Percentiles rank a stretch among this genome's conserved stretches.
Conservation (phyloP, 2,888 invertebrate species). For the Rhamnusium bicolor region DNA sequence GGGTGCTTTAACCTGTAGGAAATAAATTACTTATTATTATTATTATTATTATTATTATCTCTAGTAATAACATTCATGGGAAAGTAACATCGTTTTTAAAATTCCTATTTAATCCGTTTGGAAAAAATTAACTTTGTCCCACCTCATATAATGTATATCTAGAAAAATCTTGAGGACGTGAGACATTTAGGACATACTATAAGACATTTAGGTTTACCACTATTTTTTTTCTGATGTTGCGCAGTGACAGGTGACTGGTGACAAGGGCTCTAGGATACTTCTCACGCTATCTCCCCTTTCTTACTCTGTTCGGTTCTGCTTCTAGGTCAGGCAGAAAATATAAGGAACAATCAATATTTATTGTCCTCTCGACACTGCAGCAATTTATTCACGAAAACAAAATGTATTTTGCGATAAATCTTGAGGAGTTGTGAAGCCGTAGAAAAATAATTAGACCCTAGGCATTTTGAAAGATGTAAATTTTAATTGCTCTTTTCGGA, state of each 20-base stretch:
- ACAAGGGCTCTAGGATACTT: neutral
- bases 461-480: slow-evolving; percentile 4
- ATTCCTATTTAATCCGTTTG: no score
- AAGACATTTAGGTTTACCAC: no score
- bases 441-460: slow-evolving; percentile 11
- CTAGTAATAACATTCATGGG: no score
- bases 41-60: no score
- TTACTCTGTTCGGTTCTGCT: neutral
- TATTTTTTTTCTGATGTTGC: neutral
- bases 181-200: no score
- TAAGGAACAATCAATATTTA: slow-evolving; percentile 18
- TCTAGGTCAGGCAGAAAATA: neutral
- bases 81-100: no score
- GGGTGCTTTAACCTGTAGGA: no score
- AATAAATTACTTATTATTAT: no score
- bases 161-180: no score
- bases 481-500: slow-evolving; percentile 2
- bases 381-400: slow-evolving; percentile 18
- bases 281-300: neutral
- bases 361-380: slow-evolving; percentile 13
- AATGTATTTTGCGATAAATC: slow-evolving; percentile 19
- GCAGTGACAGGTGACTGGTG: neutral
- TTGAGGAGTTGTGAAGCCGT: neutral
- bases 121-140: no score
- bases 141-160: no score